A percentile compares a stretch with the other conserved stretches of the same genome.
phyloP scores from a whole-genome alignment of 2,113 vertebrate species.

The Podilymbus podiceps region DNA sequence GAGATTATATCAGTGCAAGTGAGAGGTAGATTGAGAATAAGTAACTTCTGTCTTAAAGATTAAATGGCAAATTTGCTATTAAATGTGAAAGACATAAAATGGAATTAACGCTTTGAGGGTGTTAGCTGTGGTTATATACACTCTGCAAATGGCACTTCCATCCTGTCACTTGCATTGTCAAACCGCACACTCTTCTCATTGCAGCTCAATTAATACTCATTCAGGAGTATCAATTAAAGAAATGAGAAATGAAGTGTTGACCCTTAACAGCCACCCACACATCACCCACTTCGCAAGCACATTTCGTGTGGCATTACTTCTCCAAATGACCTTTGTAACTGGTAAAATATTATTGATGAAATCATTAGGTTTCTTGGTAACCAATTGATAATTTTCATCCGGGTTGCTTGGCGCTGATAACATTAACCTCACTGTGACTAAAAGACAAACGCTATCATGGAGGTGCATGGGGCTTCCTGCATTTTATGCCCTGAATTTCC shows the following conservation, averaged over 20 bases:
- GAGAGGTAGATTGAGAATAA: conserved; percentile 75
- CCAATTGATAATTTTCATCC: conserved; percentile 56
- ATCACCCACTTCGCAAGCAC: conserved; percentile 9
- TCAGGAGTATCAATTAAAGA: conserved; percentile 53
- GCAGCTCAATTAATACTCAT: conserved; percentile 56
- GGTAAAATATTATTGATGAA: conserved; percentile 64
- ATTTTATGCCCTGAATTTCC: conserved; percentile 8
- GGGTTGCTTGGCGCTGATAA: conserved; percentile 50
- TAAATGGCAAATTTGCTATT: conserved; percentile 74
- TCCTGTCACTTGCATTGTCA: conserved; percentile 50
- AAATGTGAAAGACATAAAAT: conserved; percentile 76
- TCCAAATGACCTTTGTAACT: conserved; percentile 60
- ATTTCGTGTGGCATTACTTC: conserved; percentile 41
- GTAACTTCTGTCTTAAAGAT: conserved; percentile 78
- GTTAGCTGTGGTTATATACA: conserved; percentile 37
- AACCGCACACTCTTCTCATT: conserved; percentile 33
- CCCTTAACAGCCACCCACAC: conserved; percentile 21
- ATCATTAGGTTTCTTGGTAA: conserved; percentile 59
- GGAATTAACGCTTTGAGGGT: conserved; percentile 70
- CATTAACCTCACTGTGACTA: conserved; percentile 71
- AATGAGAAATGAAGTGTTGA: conserved; percentile 45
- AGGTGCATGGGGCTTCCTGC: background rate
- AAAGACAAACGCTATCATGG: conserved; percentile 47
- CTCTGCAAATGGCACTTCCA: conserved; percentile 33
- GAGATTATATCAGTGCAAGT: conserved; percentile 64